Evolutionary conservation across 2,888 invertebrate genomes (phyloP), one percentile per base, ranked within the genome.

Genomic region (Cosmopolites sordidus): DNA sequence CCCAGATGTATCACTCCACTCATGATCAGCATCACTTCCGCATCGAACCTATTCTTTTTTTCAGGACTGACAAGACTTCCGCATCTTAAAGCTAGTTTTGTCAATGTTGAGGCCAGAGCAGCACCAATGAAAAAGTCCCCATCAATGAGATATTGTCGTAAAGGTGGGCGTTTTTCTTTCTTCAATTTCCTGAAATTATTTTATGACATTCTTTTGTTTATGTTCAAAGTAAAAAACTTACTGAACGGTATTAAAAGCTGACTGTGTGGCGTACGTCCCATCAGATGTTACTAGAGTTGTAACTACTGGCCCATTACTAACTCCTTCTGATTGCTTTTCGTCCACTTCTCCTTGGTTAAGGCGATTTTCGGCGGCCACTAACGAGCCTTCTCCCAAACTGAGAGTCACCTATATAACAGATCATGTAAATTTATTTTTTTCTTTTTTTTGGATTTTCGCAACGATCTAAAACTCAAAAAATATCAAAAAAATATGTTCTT

Each of bases 251-350:
- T 91, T 95, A 75, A 98, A 95, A 38, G 95, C 97, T 60, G 96
- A 96, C 76, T 99, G 98, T 2, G 96, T 89, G 17, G 98, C 99
- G 74, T 99, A 99, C 0, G 98, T 97, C 15, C 99, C 99, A 78
- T 99, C 99, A 29, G 98, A 97, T 41, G 99, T 99, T 38, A 99
- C 96, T 54, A 92, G 76, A 64, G 86, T 87, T 15, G 66, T 64
- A 14, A 61, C 58, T 12, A 60, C 60, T 5, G 60, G 60, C 15
- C 63, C 64, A 53, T 61, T 64, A 9, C 44, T 56, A 42, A 65
- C 60, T 60, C 68, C 42, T 27, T 50, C 50, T 6, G 58, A 48
- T 16, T 57, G 67, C 54, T 73, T 76, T 46, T 83, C 83, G 15
- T 81, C 78, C 4, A 79, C 71, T 43, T 86, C 87, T 3, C 89